These are phyloP conservation scores for Perizoma affinitatum DNA, from an alignment of 2,888 invertebrate species.

Conservation along the genomic window DNA sequence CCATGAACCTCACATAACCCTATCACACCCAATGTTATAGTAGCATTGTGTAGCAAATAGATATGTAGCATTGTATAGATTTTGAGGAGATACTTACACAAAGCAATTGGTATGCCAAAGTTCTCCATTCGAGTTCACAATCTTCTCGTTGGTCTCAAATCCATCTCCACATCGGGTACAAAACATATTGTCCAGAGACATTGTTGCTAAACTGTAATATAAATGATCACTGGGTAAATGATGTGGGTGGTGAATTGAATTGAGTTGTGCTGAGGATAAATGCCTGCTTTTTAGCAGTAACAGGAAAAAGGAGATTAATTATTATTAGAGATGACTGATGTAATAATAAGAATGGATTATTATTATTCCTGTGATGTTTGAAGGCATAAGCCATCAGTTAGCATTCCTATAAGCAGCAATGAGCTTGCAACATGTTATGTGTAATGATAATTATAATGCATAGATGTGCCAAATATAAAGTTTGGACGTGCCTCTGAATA, in stretches of 20 bases:
- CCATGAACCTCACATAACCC: too few species aligned
- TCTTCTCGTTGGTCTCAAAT: conserved; percentile 98
- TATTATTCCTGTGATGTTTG: conserved; percentile 3
- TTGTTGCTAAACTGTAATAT: conserved; percentile 75
- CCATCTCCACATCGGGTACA: conserved; percentile 98
- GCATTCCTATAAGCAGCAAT: too few species aligned
- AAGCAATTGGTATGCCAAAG: conserved; percentile 99
- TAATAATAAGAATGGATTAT: conserved; percentile 8
- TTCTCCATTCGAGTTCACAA: conserved; percentile 99
- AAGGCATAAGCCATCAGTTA: not conserved
- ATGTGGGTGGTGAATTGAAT: conserved; percentile 3
- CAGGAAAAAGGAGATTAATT: conserved; percentile 30
- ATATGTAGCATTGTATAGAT: too few species aligned
- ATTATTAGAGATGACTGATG: conserved; percentile 14
- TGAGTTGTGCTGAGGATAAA: conserved; percentile 29
- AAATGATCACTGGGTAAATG: too few species aligned
- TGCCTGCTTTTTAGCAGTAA: conserved; percentile 14
- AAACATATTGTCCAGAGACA: conserved; percentile 96
- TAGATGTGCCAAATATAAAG: too few species aligned
- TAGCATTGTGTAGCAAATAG: too few species aligned
- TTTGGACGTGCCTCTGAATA: too few species aligned
- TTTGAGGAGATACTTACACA: conserved; percentile 89
- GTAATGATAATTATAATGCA: too few species aligned
- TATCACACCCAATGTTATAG: too few species aligned
- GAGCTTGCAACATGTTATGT: too few species aligned